phyloP scores from a whole-genome alignment of 37 sponge, comb jelly and placozoan species.

The Amphimedon queenslandica region DNA sequence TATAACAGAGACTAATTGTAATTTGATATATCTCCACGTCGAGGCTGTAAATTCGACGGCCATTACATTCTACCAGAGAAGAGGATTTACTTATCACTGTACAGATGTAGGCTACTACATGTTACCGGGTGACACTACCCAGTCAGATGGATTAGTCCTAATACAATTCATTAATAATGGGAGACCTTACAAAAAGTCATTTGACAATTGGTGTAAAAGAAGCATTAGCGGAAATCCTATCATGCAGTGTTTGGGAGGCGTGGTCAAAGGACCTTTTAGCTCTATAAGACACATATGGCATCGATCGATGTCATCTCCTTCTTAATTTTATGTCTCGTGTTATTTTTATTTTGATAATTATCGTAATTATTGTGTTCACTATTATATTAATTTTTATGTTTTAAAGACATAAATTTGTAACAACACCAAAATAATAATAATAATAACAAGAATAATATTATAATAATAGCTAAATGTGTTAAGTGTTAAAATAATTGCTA shows the following conservation, averaged over 20 bases:
- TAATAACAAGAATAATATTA: no score
- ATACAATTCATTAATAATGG: background rate
- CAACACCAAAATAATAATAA: no score
- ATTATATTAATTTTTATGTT: no score
- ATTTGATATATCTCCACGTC: slow-evolving; percentile 4
- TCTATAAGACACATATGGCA: no score
- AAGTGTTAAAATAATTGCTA: background rate
- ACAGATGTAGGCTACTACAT: background rate
- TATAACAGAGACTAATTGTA: background rate
- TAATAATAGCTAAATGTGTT: background rate
- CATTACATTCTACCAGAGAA: background rate
- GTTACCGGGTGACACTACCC: background rate
- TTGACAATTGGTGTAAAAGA: background rate
- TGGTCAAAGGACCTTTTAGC: no score
- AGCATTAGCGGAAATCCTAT: background rate
- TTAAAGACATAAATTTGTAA: no score
- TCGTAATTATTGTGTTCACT: no score
- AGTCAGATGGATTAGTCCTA: background rate
- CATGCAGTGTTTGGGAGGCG: background rate
- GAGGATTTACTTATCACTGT: background rate
- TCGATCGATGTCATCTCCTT: no score
- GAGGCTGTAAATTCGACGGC: background rate
- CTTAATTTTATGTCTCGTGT: no score
- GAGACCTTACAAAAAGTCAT: background rate
- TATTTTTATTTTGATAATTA: no score